phyloP scores from a whole-genome alignment of 2,888 invertebrate species.

The Polyommatus icarus region DNA sequence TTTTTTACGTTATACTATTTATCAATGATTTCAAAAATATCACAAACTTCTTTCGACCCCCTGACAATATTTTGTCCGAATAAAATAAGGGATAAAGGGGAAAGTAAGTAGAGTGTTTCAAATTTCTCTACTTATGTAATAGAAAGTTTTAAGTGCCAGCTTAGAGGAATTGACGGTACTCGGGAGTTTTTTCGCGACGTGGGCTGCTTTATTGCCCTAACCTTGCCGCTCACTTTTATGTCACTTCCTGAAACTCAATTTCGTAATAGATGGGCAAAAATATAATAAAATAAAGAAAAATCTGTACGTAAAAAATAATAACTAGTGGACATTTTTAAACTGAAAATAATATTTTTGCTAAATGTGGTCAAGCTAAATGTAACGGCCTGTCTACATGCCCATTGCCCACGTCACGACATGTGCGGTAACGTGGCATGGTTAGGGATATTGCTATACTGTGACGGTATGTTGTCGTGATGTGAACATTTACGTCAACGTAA shows the following conservation, averaged over 20 bases:
- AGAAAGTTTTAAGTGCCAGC: not conserved
- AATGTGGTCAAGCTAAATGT: no score
- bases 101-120: not conserved
- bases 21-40: no score
- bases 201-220: not conserved
- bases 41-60: not conserved
- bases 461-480: no score
- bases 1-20: not conserved
- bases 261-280: not conserved
- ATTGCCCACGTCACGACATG: no score
- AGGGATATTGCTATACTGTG: no score
- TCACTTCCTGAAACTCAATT: not conserved
- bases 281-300: not conserved
- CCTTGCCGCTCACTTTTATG: conserved; percentile 10
- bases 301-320: not conserved
- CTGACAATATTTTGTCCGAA: not conserved
- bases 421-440: no score
- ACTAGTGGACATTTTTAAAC: no score
- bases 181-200: not conserved
- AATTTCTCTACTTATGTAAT: conserved; percentile 3
- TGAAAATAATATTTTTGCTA: no score
- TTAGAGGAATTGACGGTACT: not conserved
- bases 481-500: no score
- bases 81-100: not conserved
- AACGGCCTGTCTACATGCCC: no score